Evolutionary conservation across 2,797 vertebrate species (phyloP), one percentile per base, ranked within the genome.

Genomic region (Smutsia gigantea): DNA sequence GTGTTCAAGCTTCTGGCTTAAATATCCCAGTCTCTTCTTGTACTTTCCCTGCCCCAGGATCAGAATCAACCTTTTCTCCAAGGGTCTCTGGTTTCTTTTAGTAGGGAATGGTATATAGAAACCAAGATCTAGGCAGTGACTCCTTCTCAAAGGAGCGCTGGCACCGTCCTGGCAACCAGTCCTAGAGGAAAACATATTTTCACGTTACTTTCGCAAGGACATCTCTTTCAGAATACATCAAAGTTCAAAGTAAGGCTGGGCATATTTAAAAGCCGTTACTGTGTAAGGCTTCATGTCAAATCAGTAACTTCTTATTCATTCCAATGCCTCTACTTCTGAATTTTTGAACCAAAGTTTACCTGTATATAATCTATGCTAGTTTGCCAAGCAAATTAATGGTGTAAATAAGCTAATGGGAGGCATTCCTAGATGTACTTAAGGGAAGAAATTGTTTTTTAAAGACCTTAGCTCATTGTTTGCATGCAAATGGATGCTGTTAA

Each of bases 401-500:
- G 37, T 94, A 97, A 97, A 88, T 75, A 92, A 95, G 61, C 92
- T 96, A 95, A 94, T 69, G 39, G 59, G 59, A 97, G 29, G 19
- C 75, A 87, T 89, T 92, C 19, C 53, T 96, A 87, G 97, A 90
- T 90, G 66, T 87, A 95, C 61, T 95, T 96, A 97, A 96, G 57
- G 57, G 66, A 90, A 95, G 71, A 93, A 94, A 96, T 86, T 93
- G 83, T 78, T 84, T 77, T 97, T 94, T 96, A 95, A 97, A 96
- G 39, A 95, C 83, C 68, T 96, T 92, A 96, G 71, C 39, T 96
- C 75, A 96, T 90, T 92, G 75, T 94, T 96, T 96, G 63, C 92
- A 93, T 96, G 87, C 46, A 95, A 97, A 97, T 95, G 7, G 34
- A 87, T 79, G 77, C 9, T 97, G 81, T 92, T 98, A 96, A 96